Evolutionary conservation across 92 coral and sea anemone species (phyloP), one percentile per base, ranked within the genome.

Genomic region (Heliopora coerulea): DNA sequence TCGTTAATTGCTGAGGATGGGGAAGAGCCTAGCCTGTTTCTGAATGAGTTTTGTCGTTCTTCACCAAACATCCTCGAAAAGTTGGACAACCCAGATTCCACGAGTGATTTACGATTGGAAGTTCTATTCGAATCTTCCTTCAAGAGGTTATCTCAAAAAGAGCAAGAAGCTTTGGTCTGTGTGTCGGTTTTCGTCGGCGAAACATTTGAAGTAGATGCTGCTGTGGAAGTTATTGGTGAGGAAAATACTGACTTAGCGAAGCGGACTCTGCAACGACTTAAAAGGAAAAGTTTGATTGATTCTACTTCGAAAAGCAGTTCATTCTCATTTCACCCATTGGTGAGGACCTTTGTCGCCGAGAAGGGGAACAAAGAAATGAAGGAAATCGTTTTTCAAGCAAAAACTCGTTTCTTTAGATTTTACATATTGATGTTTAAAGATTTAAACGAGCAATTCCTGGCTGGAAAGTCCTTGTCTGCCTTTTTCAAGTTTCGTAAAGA

Each of bases 301-400:
- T 49, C 48, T 9, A 11, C 49, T 41, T 44, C 70, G 1, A 12
- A 41, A 2, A 0, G 20, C 0, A 41, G 33, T 0, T n/a, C 23
- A 17, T 72, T 42, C 67, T 32, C 85, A 19, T 59, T 73, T 19
- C 85, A 81, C 64, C 76, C 76, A 9, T 65, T 81, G 6, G 17
- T 81, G 12, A 62, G 64, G 24, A 74, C 75, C 12, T 81, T 73
- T 40, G 67, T 54, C 13, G 41, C 24, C 15, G 74, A 73, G 30
- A 81, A 35, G 29, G 85, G 49, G 25, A 65, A 74, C 10, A 3
- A 4, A 8, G 80, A 81, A 11, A 35, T 81, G 73, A 35, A 63
- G n/a, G 41, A 61, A 44, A 68, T 75, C 23, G 0, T 54, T 21
- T n/a, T 60, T 3, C 23, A 48, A 8, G 49, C 80, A 17, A 73